A percentile compares a stretch with the other conserved stretches of the same genome.
Evolutionary conservation across 2,888 invertebrate genomes (phyloP).

Genomic region (Laspeyria flexula): DNA sequence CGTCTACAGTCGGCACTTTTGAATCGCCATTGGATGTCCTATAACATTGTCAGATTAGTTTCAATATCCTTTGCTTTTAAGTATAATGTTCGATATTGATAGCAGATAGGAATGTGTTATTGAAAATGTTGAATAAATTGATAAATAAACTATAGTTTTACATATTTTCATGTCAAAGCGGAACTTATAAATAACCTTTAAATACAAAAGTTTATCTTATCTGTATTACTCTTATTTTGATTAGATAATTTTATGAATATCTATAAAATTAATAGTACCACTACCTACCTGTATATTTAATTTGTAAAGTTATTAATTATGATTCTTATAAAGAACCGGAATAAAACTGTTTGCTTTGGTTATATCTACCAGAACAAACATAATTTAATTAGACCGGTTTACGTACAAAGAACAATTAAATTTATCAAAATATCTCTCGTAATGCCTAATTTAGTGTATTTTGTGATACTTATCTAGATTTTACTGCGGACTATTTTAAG

Average conservation of each 20-base stretch:
- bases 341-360: slow-evolving; percentile 2
- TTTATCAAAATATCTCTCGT: slow-evolving; percentile 33
- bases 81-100: slow-evolving; percentile 8
- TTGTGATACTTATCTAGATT: slow-evolving; percentile 48
- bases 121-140: not conserved
- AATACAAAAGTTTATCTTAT: no score
- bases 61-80: slow-evolving; percentile 34
- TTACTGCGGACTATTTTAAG: slow-evolving; percentile 51
- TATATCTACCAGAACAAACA: not conserved
- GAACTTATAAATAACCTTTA: no score
- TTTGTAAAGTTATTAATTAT: slow-evolving; percentile 6
- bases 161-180: no score
- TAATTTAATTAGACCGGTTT: slow-evolving; percentile 27
- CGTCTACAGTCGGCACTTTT: slow-evolving; percentile 74
- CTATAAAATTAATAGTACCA: slow-evolving; percentile 11
- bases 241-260: not conserved
- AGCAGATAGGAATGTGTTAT: not conserved
- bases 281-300: not conserved
- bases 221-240: not conserved
- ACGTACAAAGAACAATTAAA: slow-evolving; percentile 38
- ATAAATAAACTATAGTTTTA: not conserved
- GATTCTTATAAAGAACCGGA: no score
- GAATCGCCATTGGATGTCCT: slow-evolving; percentile 62
- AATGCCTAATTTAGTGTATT: slow-evolving; percentile 38
- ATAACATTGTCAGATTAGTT: slow-evolving; percentile 60